Conservation (phyloP, 2,113 vertebrate genomes). For the Trogon melanurus region DNA sequence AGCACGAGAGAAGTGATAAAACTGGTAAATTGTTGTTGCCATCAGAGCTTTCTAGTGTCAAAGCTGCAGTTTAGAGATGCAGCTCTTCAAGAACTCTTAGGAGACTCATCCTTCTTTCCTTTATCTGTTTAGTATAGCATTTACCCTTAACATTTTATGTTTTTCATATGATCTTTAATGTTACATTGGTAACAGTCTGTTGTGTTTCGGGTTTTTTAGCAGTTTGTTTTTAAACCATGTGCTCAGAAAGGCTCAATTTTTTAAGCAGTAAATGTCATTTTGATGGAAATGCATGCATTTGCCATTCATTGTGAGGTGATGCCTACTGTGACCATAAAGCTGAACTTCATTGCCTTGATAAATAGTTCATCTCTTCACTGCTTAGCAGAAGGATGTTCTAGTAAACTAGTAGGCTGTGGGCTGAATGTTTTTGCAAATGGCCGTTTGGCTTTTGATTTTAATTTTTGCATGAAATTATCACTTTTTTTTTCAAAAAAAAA, state of each 20-base stretch:
- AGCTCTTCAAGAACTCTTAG: not conserved
- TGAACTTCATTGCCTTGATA: constrained; percentile 49
- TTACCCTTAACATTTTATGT: not conserved
- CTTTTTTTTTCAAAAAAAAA: not conserved
- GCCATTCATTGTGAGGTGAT: constrained; percentile 1
- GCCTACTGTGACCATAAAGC: constrained; percentile 15
- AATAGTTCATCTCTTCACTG: not conserved
- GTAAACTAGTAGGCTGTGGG: constrained; percentile 28
- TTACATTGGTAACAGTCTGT: not conserved
- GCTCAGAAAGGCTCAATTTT: not conserved
- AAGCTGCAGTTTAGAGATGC: not conserved
- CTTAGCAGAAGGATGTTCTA: not conserved
- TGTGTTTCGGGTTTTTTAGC: not conserved
- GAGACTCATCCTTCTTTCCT: not conserved
- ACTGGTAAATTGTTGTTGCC: not conserved
- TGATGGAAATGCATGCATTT: constrained; percentile 35
- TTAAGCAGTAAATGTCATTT: constrained; percentile 41
- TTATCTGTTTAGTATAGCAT: not conserved
- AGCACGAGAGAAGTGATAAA: not conserved
- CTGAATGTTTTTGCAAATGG: not conserved
- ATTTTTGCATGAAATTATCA: constrained; percentile 46
- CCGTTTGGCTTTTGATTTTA: constrained; percentile 17
- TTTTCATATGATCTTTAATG: not conserved
- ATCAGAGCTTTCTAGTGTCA: not conserved
- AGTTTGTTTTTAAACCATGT: not conserved